Evolutionary conservation across 2,113 vertebrate genomes (phyloP), one percentile per base, ranked within the genome.

Genomic region (Polyodon spathula): DNA sequence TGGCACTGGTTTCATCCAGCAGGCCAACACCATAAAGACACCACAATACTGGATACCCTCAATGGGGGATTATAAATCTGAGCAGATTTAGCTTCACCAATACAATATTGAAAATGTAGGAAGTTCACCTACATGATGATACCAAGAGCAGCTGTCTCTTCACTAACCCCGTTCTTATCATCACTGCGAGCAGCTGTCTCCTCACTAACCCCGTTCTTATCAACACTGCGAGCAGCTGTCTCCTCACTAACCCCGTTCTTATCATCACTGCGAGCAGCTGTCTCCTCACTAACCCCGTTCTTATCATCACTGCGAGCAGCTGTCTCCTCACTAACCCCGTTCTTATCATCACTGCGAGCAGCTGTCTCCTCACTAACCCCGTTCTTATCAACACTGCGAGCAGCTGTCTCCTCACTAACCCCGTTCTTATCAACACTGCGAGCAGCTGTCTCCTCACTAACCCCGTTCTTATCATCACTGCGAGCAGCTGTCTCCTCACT

Each of bases 121-220:
- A 44, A 6, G 37, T 8, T 4, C 38, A 6, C 16, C 37, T 11
- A 37, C 43, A 48, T 14, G n/a, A n/a, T n/a, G n/a, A n/a, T n/a
- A n/a, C n/a, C n/a, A n/a, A n/a, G n/a, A n/a, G 37, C 15, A 46
- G 27, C 3, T 56, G 5, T 10, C 37, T 11, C 11, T 27, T 50
- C 27, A 61, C 56, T 48, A 8, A 51, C 48, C 8, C 63, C 16
- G 68, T 44, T 65, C 40, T 62, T 62, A 54, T 64, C 48, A 43
- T 54, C 46, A 51, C 16, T 16, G 14, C 53, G n/a, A n/a, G 37
- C 15, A 46, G 27, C 3, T 56, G 5, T 10, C 37, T 11, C 11
- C 43, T 50, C 27, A 61, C 56, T 48, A 8, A 51, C 48, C 8
- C 63, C 16, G 68, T 44, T 65, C 40, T 62, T 62, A 54, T 64